These are phyloP conservation scores for Pseudomyrmex sp. DNA, from an alignment of 1,140 invertebrate genomes.

Conservation along the genomic window DNA sequence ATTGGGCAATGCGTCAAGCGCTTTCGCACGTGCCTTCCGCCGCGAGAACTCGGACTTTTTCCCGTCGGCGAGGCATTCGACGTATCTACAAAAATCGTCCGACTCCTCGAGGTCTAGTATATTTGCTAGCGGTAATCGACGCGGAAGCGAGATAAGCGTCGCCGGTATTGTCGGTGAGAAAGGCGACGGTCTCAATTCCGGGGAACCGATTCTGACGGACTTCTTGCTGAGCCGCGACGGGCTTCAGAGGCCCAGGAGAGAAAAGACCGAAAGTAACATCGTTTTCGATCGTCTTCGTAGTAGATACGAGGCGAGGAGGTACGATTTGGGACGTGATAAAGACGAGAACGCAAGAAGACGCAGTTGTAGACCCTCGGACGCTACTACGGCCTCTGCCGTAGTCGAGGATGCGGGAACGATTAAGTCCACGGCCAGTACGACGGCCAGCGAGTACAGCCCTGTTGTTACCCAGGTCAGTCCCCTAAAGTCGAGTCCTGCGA, in stretches of 20 bases:
- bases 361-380: conserved; percentile 84
- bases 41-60: conserved; percentile 93
- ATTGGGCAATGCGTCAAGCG: conserved; percentile 85
- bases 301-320: conserved; percentile 82
- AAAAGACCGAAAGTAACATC: conserved; percentile 95
- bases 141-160: conserved; percentile 86
- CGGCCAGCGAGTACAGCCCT: conserved; percentile 83
- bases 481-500: conserved; percentile 62
- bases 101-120: conserved; percentile 85
- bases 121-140: conserved; percentile 88
- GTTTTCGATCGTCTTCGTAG: conserved; percentile 86
- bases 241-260: conserved; percentile 88
- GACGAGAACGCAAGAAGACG: conserved; percentile 83
- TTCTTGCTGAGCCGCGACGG: conserved; percentile 88
- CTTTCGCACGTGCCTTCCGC: conserved; percentile 91
- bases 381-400: conserved; percentile 68
- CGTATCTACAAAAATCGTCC: conserved; percentile 87
- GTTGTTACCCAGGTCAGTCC: conserved; percentile 83
- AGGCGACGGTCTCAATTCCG: conserved; percentile 80
- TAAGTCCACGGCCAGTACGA: conserved; percentile 83
- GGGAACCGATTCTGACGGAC: conserved; percentile 90
- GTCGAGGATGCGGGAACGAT: conserved; percentile 80
- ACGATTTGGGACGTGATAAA: conserved; percentile 82
- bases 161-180: conserved; percentile 83
- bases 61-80: conserved; percentile 91